These are phyloP conservation scores for Tyto alba DNA, from an alignment of 2,113 vertebrate species.

Conservation along the genomic window DNA sequence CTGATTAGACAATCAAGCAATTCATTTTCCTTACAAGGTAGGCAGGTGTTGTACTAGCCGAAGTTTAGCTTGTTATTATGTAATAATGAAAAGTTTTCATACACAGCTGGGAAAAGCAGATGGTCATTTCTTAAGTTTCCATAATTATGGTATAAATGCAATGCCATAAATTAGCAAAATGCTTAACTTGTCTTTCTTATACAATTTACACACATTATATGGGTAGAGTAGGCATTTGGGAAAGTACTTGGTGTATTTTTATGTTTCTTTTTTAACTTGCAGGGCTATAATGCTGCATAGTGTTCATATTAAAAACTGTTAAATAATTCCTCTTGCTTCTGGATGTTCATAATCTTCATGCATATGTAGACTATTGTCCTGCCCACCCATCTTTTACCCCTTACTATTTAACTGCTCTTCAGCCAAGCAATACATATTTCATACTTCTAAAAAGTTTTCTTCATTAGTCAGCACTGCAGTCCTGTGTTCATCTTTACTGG, in stretches of 20 bases:
- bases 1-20: not conserved
- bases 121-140: constrained; percentile 5
- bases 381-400: not conserved
- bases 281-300: constrained; percentile 18
- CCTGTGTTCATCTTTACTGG: not conserved
- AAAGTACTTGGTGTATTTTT: not conserved
- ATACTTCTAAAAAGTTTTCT: not conserved
- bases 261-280: constrained; percentile 4
- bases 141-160: not conserved
- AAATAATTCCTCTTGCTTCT: not conserved
- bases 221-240: constrained; percentile 16
- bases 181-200: constrained; percentile 3
- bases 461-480: not conserved
- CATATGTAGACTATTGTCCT: not conserved
- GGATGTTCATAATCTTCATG: not conserved
- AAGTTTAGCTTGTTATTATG: not conserved
- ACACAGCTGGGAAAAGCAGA: not conserved
- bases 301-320: constrained; percentile 25
- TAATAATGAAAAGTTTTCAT: constrained; percentile 21
- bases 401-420: not conserved
- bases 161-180: constrained; percentile 11
- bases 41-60: not conserved
- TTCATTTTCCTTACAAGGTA: not conserved
- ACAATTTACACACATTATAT: constrained; percentile 7
- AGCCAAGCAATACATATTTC: not conserved